These are phyloP conservation scores for Corythornis vintsioides DNA, from an alignment of 2,113 vertebrate genomes.

Conservation along the genomic window DNA sequence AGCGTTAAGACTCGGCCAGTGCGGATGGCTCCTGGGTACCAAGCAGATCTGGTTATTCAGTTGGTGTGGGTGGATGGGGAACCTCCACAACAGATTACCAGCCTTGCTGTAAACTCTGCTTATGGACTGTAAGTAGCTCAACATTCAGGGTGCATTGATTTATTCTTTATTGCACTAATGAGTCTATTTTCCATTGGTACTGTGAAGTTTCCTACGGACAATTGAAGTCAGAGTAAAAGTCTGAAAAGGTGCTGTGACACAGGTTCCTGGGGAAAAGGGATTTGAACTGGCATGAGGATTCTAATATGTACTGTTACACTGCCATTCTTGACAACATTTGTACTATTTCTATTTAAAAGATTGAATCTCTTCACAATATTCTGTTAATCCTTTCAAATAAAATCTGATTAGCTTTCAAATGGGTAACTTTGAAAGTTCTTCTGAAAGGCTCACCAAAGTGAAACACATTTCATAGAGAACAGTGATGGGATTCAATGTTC, in stretches of 20 bases:
- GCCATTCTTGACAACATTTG: neutral
- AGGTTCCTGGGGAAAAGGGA: neutral
- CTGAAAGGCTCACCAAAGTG: constrained; percentile 9
- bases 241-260: neutral
- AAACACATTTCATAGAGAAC: neutral
- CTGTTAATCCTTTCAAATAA: neutral
- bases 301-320: neutral
- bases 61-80: constrained; percentile 93
- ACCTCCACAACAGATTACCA: constrained; percentile 93
- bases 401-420: neutral
- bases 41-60: constrained; percentile 93
- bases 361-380: neutral
- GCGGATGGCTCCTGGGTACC: constrained; percentile 94
- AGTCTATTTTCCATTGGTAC: neutral
- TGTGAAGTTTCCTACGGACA: neutral
- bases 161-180: neutral
- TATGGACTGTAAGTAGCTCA: constrained; percentile 94
- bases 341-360: neutral
- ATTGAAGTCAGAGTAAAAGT: neutral
- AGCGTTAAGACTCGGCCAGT: constrained; percentile 89
- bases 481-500: neutral
- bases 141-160: neutral
- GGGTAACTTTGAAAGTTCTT: neutral
- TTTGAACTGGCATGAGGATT: neutral
- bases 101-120: constrained; percentile 92